Base-by-base conservation (phyloP, 2,797 vertebrate species). In the Crocidura indochinensis region DNA sequence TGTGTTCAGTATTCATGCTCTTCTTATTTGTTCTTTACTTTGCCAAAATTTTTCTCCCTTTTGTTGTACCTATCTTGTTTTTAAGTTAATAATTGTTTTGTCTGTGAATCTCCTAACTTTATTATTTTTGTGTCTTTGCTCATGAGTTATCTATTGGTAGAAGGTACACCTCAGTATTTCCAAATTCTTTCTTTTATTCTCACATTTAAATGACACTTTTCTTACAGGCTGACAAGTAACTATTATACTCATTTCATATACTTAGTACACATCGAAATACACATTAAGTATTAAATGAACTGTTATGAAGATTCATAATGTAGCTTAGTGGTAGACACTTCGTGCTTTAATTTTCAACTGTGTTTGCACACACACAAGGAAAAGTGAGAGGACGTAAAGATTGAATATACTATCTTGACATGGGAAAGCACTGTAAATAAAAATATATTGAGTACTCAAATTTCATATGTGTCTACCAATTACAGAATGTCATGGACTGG, bases 61-160 rank as follows among this genome's bases (percentile, higher is more conserved):
- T 44, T 67, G 77, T 11, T 67, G 77, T 11, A 78, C 46, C 65
- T 49, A 44, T 8, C 27, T 10, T 20, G 0, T 71, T 1, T 84
- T 84, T 72, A 49, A 82, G 83, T 78, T 75, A 83, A 82, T 38
- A 76, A 11, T 87, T 83, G 6, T 20, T 83, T 91, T 76, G 71
- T 29, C 77, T 19, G 4, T 56, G 87, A 47, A 10, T 79, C 14
- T 29, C 14, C 44, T 90, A 17, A 4, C 27, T 62, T 75, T 88
- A 10, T 22, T 74, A 15, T 85, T 20, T 44, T 24, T 31, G 47
- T 73, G 76, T 20, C 26, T 91, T 69, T 94, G 93, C n/a, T 75
- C 15, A 47, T 77, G n/a, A 12, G 76, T 87, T 62, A 38, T 47
- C 26, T 87, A 0, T 10, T 67, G 26, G 9, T 7, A 84, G 27